Evolutionary conservation across 2,113 vertebrate species (phyloP), one percentile per base, ranked within the genome.

Genomic region (Catharus fuscescens): DNA sequence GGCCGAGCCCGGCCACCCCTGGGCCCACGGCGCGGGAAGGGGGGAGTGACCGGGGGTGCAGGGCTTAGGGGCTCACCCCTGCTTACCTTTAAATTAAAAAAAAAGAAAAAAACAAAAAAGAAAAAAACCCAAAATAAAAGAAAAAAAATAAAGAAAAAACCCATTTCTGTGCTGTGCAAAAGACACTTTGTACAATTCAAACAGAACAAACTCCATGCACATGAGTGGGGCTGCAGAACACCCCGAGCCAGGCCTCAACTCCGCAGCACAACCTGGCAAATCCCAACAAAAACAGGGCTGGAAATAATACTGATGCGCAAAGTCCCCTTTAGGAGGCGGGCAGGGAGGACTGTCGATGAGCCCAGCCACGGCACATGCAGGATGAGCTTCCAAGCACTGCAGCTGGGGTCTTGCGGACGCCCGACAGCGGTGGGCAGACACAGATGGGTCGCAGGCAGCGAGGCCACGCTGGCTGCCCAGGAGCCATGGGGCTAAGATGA

Each of bases 401-500:
- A 72, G 77, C 86, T 48, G 93, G 88, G 93, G 94, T 16, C 84
- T 44, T 4, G 90, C 61, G 10, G 90, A 40, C 77, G 79, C 93
- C 95, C 94, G n/a, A 69, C 71, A 12, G 53, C 7, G 83, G 71
- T 40, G 93, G 92, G 90, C 91, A 93, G 80, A 91, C 72, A 71
- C 86, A 50, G 48, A 65, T 29, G 93, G 92, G 88, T 5, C 92
- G 26, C 47, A 52, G 96, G 94, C 96, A 73, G 69, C 71, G 21
- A 72, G 53, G 91, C 94, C n/a, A 4, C 26, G 2, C 70, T 10
- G 88, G 93, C 89, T 21, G 31, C 82, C 60, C 3, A 2, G 74
- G 94, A 86, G 95, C 94, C 79, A 0, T 0, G 78, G 85, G 92
- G 65, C 98, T 99, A 99, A 18, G 99, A 99, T 15, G 99, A 99